Base-by-base conservation (phyloP, 2,888 invertebrate genomes). In the Strigamia crassipes region DNA sequence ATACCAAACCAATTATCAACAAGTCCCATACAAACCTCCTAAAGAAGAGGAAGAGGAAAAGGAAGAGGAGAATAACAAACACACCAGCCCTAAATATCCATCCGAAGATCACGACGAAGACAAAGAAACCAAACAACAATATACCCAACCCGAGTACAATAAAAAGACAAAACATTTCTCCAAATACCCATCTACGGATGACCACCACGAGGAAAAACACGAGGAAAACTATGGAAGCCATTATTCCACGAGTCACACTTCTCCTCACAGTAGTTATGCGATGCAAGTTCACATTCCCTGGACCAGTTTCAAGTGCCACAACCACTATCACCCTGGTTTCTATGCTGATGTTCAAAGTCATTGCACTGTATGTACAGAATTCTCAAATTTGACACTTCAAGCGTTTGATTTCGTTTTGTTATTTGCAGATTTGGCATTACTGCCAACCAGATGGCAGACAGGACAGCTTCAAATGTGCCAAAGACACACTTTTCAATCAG, bases 341-440 rank as follows among this genome's bases (percentile, higher is more conserved):
- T 80, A 80, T 51, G 80, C 80, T 8, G 80, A 80, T 31, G 80
- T 80, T 3, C 21, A 80, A 51, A n/a, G 51, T 4, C 12, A 51
- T 15, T 80, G 80, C 31, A 80, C 10, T 23, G 80, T 80, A 51
- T 13, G 80, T 42, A 18, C 18, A 18, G 27, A 2, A 15, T n/a
- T 77, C 10, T 38, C 10, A 18, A 31, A n/a, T 23, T 27, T 27
- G 21, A 77, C 18, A 23, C 27, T 31, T 77, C n/a, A n/a, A n/a
- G n/a, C n/a, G n/a, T n/a, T n/a, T 13, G 3, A 18, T 41, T 78
- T n/a, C n/a, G 13, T n/a, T 79, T 79, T 18, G 31, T 15, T 41
- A 5, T 79, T 79, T 79, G 10, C 51, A 80, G 80, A 46, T 80
- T 31, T 80, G 80, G 80, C 80, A 80, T 51, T 80, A 80, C 18